A percentile compares a stretch with the other conserved stretches of the same genome.
Conservation (phyloP, 2,113 vertebrate genomes). For the Hemiprocne comata region DNA sequence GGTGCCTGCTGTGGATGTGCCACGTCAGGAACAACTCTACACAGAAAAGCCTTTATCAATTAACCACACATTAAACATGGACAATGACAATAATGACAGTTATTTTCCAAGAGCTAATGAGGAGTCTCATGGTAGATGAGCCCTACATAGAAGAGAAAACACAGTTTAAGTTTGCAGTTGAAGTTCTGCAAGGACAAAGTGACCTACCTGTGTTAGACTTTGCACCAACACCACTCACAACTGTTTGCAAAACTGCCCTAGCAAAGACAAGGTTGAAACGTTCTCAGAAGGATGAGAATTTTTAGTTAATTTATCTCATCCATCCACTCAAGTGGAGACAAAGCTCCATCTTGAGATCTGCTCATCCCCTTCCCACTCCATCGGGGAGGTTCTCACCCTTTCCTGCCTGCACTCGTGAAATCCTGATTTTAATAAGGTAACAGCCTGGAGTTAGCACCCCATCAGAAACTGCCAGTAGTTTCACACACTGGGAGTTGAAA, state of each 20-base stretch:
- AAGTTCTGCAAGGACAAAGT: neutral
- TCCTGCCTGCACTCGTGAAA: neutral
- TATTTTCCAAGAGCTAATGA: neutral
- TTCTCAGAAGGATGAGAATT: neutral
- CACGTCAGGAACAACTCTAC: neutral
- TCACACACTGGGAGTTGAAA: neutral
- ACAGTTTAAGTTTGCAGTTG: neutral
- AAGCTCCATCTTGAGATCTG: neutral
- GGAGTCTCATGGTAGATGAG: neutral
- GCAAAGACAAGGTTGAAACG: neutral
- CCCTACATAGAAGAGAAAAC: accelerated
- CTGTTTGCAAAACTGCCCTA: neutral
- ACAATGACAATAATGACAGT: neutral
- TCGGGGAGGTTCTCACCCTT: neutral
- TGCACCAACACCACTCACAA: neutral
- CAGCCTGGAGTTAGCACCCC: conserved; percentile 5
- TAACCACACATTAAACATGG: neutral
- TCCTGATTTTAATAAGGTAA: neutral
- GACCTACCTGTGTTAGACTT: too few species aligned
- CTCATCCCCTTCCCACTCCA: neutral
- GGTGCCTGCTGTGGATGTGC: neutral
- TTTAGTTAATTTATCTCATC: neutral
- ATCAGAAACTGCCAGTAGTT: neutral
- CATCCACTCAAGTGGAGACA: neutral
- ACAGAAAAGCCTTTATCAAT: neutral